Base-by-base conservation (phyloP, 2,797 vertebrate species). In the Microhierax caerulescens region DNA sequence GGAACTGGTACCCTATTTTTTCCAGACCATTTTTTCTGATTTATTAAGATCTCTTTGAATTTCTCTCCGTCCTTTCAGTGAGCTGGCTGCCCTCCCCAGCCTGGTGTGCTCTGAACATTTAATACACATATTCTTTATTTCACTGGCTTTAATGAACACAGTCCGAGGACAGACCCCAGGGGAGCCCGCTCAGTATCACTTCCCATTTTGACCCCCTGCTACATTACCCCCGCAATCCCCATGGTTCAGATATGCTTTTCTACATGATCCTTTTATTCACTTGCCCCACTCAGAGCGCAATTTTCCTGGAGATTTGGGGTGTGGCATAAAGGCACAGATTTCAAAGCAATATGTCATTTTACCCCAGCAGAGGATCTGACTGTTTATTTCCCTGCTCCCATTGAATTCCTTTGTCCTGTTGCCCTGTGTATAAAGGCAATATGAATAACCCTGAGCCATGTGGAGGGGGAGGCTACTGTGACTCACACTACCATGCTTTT, bases 401-500 rank as follows among this genome's bases (percentile, higher is more conserved):
- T 74, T 91, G 90, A 95, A 96, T 85, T 90, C 51, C 70, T 95
- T 97, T 96, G 84, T 94, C 93, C 61, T 28, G 43, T 68, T 95
- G 60, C 85, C 82, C 93, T 85, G 91, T 64, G 34, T 68, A 48
- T 78, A 90, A 77, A 95, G 85, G 84, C 95, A 92, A 90, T 78
- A 88, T 72, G 94, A 95, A 91, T 85, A 65, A 85, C 87, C 79
- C 80, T 5, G 76, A 74, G 78, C 28, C 74, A 34, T 95, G 73
- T 45, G 84, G 63, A 91, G 96, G 84, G 82, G 77, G 75, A 85
- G 96, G 93, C 77, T 64, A 64, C 81, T 12, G 77, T 94, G 97
- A 95, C 95, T 97, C 97, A 96, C 61, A 80, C 80, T 80, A 39
- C 90, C 88, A 75, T 60, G 93, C 92, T 92, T 85, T 86, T 94